A percentile compares a stretch with the other conserved stretches of the same genome.
Evolutionary conservation across 2,888 invertebrate genomes (phyloP).

Genomic region (Drosophila anomalipes): DNA sequence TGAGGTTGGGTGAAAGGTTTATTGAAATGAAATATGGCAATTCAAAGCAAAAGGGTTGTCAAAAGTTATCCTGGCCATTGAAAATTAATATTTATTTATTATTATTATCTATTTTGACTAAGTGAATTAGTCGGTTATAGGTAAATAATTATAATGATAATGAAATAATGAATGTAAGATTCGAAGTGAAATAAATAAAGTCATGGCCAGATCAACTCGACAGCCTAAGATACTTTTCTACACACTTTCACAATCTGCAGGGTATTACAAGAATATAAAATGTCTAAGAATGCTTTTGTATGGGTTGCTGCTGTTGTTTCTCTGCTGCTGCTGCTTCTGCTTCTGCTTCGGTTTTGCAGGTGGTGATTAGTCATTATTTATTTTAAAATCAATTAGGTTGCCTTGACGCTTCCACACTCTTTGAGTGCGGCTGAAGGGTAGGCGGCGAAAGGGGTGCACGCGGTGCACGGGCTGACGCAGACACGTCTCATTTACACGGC

Average conservation of each 20-base stretch:
- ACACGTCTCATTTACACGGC: conserved; percentile 70
- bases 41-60: not conserved
- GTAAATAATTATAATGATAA: not conserved
- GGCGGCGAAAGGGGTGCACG: not conserved
- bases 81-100: not conserved
- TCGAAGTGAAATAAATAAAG: not conserved
- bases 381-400: conserved; percentile 78
- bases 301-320: conserved; percentile 2
- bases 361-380: conserved; percentile 80
- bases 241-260: not conserved
- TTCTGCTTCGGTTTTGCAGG: conserved; percentile 52
- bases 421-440: not conserved
- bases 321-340: not conserved
- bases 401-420: conserved; percentile 48
- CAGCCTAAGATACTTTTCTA: not conserved
- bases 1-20: conserved; percentile 16
- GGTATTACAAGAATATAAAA: conserved; percentile 19
- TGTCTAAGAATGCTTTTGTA: conserved; percentile 8
- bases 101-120: not conserved
- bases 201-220: not conserved
- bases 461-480: not conserved
- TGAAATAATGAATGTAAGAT: not conserved
- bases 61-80: conserved; percentile 11
- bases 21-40: conserved; percentile 48
- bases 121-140: not conserved